These are phyloP conservation scores for Eretmochelys imbricata DNA, from an alignment of 2,113 vertebrate genomes.

Conservation along the genomic window DNA sequence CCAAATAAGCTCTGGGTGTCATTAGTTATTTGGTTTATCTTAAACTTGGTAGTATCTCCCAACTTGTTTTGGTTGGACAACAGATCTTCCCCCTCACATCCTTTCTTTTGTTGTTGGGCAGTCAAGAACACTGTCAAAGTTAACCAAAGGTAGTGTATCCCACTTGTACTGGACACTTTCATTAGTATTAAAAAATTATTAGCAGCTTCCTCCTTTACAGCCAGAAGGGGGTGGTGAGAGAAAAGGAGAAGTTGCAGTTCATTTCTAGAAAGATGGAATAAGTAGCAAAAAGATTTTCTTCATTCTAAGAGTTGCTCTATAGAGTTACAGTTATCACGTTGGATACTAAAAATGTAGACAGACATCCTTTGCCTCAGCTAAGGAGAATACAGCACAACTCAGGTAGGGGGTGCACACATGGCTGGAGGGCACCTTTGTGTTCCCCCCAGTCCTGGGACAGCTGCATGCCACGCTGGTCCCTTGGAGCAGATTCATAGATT, in stretches of 20 bases:
- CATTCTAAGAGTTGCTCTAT: not conserved
- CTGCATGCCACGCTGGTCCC: constrained; percentile 30
- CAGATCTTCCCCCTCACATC: not conserved
- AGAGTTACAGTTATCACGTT: constrained; percentile 37
- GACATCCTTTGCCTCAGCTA: constrained; percentile 4
- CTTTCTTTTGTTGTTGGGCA: constrained; percentile 19
- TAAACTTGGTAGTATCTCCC: not conserved
- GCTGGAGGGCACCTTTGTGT: constrained; percentile 9
- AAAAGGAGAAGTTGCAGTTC: not conserved
- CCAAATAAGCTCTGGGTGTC: constrained; percentile 36
- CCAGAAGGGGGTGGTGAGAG: not conserved
- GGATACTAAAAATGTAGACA: constrained; percentile 34
- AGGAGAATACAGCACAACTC: constrained; percentile 42
- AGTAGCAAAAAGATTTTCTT: not conserved
- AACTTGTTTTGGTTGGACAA: not conserved
- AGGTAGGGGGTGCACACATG: constrained; percentile 31
- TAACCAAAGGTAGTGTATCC: not conserved
- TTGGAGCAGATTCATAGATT: constrained; percentile 58
- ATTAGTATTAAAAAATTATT: not conserved
- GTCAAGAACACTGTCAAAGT: not conserved
- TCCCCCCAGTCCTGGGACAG: constrained; percentile 28
- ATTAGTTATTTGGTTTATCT: not conserved
- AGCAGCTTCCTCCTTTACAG: not conserved
- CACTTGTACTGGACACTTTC: not conserved
- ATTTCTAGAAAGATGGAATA: constrained; percentile 18